Evolutionary conservation across 30 jellyfish, hydroid and myxozoan species (phyloP).

Genomic region (Calvadosia cruxmelitensis): DNA sequence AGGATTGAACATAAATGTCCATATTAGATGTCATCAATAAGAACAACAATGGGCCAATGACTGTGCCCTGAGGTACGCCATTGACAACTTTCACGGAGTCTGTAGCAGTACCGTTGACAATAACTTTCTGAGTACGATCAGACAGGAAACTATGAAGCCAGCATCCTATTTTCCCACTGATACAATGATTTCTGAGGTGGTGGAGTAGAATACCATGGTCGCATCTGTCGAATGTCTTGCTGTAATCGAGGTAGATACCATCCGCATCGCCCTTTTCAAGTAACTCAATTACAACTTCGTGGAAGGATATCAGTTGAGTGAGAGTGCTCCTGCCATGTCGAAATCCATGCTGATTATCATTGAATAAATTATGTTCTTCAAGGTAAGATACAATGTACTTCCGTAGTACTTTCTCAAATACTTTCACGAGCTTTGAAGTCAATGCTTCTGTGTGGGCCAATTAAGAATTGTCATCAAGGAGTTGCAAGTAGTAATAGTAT

Average conservation of each 20-base stretch:
- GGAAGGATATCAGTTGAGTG: conserved; percentile 6
- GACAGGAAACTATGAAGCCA: not conserved
- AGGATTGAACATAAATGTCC: not conserved
- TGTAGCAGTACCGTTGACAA: not conserved
- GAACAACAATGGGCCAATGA: not conserved
- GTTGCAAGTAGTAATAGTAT: too few species aligned
- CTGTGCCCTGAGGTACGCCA: not conserved
- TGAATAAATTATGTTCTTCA: conserved; percentile 5
- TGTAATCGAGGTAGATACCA: too few species aligned
- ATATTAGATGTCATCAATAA: not conserved
- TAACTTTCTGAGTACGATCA: not conserved
- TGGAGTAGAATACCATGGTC: conserved; percentile 2
- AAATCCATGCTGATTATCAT: conserved; percentile 18
- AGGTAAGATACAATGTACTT: not conserved
- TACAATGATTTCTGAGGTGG: not conserved
- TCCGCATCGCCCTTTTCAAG: not conserved
- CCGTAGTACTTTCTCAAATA: conserved; percentile 13
- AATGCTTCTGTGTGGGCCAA: conserved; percentile 16
- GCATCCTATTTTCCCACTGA: not conserved
- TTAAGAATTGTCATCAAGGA: too few species aligned
- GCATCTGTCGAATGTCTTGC: conserved; percentile 13
- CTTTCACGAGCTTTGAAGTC: conserved; percentile 8
- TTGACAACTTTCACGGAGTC: not conserved
- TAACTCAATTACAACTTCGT: too few species aligned
- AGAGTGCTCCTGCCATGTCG: conserved; percentile 6